phyloP scores from a whole-genome alignment of 2,797 vertebrate genomes.

The Eupleurogrammus muticus region DNA sequence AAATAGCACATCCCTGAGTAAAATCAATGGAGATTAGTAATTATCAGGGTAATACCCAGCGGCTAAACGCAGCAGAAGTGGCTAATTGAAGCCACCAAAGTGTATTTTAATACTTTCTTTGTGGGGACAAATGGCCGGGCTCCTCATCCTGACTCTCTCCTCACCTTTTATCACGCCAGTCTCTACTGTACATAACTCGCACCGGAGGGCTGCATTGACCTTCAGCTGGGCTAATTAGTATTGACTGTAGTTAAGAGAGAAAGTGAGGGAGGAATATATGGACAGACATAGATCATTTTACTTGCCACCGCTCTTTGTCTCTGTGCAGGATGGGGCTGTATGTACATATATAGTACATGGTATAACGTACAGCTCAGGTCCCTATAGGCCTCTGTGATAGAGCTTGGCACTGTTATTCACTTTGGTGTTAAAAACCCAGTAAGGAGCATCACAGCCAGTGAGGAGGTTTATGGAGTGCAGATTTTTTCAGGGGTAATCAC shows the following conservation, averaged over 20 bases:
- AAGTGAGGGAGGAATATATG: slow-evolving; percentile 45
- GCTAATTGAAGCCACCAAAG: not conserved
- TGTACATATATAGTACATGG: slow-evolving; percentile 11
- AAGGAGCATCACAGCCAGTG: slow-evolving; percentile 57
- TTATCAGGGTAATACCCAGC: not conserved
- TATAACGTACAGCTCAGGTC: slow-evolving; percentile 21
- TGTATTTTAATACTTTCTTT: slow-evolving; percentile 14
- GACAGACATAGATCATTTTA: slow-evolving; percentile 35
- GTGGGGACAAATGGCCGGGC: not conserved
- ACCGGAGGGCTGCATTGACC: slow-evolving; percentile 67
- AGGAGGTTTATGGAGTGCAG: slow-evolving; percentile 74
- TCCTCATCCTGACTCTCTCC: slow-evolving; percentile 12
- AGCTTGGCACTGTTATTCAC: slow-evolving; percentile 28
- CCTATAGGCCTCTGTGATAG: slow-evolving; percentile 17
- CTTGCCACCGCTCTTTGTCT: not conserved
- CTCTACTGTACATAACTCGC: slow-evolving; percentile 64
- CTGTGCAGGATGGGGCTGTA: not conserved
- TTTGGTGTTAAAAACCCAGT: slow-evolving; percentile 61
- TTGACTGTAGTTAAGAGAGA: slow-evolving; percentile 72
- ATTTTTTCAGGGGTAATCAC: slow-evolving; percentile 81
- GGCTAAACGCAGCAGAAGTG: not conserved
- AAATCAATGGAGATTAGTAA: slow-evolving; percentile 1
- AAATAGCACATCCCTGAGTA: not conserved
- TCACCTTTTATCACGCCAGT: slow-evolving; percentile 40
- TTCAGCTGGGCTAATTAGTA: slow-evolving; percentile 86